Evolutionary conservation across 2,888 invertebrate species (phyloP), one percentile per base, ranked within the genome.

Genomic region (Philaethria dido): DNA sequence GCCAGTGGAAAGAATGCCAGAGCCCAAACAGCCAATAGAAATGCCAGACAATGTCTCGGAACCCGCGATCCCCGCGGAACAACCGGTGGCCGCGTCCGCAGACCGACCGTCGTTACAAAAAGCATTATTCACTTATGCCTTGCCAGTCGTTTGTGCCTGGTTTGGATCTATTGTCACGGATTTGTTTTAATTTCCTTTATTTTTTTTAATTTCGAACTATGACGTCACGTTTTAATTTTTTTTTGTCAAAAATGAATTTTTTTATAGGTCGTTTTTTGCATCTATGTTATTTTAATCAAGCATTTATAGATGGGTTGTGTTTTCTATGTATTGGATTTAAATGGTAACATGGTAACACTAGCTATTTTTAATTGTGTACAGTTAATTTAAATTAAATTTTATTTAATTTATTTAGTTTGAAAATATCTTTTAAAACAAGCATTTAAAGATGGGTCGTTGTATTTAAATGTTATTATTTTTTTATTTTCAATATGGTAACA

Each of bases 71-170:
- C 60, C 60, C 8, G 13, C 60, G 13, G 84, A 84, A 13, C 79
- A 83, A 54, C 85, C 88, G 1, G 81, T 84, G 0, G 78, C 84
- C 13, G 84, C 73, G 39, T 78, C 73, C 55, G 93, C 92, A 0
- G 85, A 88, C 2, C 76, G 85, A 1, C 93, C 89, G 67, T 93
- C 95, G 14, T 84, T 96, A 3, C 93, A 93, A 13, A 93, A 93
- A 72, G 96, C 96, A 29, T 87, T 97, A 59, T 92, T 96, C 77
- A 94, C 96, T 57, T 97, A 97, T 88, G 93, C 97, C 71, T 89
- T 97, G 82, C 97, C 97, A 3, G 95, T 97, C 48, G 96, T 96
- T 75, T 95, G 97, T 86, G 96, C 96, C 80, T 97, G 97, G 97
- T 96, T 97, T 88, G 97, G 96, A 68, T 95, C 96, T 72, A 95